Base-by-base conservation (phyloP, 2,888 invertebrate genomes). In the Megaustenia siamemsis region DNA sequence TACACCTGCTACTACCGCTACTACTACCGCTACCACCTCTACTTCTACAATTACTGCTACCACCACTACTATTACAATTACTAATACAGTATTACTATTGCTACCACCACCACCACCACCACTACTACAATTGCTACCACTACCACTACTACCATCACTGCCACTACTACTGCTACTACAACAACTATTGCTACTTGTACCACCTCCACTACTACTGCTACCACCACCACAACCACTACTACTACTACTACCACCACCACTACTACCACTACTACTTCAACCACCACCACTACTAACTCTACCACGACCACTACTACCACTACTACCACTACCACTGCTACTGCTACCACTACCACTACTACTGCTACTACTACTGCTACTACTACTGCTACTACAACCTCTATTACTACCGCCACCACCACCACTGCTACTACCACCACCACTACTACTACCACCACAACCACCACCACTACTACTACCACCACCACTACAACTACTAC, bases 281-380 rank as follows among this genome's bases (percentile, higher is more conserved):
- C 5, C 21, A 32, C 66, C 6, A 18, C 5, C 32, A 18, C 18
- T 66, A 18, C 66, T 66, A 66, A 6, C 21, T 5, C 66, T 66
- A 66, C 66, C 21, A 18, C 66, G 6, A 18, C 66, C 21, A 18
- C 66, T 66, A 18, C 66, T 66, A 18, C 66, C 21, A 18, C 66
- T 66, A 66, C 66, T 66, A 18, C 66, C 21, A 66, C 66, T 66
- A 18, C 66, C 21, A 18, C 66, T 66, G 32, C 66, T 66, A 18
- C 66, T 66, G 21, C 66, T 66, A 66, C 66, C 21, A 66, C 66
- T 66, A 66, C 66, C 21, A 66, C 66, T 66, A 66, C 66, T 66
- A 66, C 66, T 66, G 21, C 66, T 66, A 66, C 66, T 66, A 66
- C 66, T 66, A 66, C 66, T 66, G 21, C 66, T 66, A 66, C 66